Conservation (phyloP, 92 coral and sea anemone genomes). For the Virgularia gustaviana region DNA sequence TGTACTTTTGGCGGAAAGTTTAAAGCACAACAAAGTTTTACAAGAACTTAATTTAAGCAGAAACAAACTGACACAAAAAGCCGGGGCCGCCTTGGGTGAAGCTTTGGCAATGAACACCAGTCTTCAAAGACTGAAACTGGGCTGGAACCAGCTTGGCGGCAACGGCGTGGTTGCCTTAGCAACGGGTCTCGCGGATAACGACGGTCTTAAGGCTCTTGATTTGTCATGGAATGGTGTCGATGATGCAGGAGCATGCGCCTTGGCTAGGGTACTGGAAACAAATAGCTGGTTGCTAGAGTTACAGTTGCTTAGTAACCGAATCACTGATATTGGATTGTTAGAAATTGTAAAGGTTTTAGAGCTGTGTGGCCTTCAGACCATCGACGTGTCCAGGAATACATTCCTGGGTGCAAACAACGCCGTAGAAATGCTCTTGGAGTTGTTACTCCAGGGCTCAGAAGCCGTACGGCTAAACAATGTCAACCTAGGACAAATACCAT, state of each 20-base stretch:
- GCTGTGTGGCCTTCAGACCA: not conserved
- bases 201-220: slow-evolving; percentile 60
- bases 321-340: slow-evolving; percentile 67
- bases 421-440: not conserved
- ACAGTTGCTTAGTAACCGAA: slow-evolving; percentile 72
- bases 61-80: slow-evolving; percentile 67
- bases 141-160: slow-evolving; percentile 93
- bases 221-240: slow-evolving; percentile 92
- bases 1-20: slow-evolving; percentile 57
- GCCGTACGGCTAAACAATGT: not conserved
- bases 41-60: slow-evolving; percentile 60
- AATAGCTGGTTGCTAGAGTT: slow-evolving; percentile 70
- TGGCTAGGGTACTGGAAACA: slow-evolving; percentile 71
- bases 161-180: slow-evolving; percentile 78
- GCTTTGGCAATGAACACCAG: slow-evolving; percentile 71
- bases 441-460: not conserved
- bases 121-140: slow-evolving; percentile 66
- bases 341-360: slow-evolving; percentile 58
- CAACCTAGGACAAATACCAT: slow-evolving; percentile 26
- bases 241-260: slow-evolving; percentile 83
- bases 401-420: not conserved
- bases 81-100: slow-evolving; percentile 46
- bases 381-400: slow-evolving; percentile 1
- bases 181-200: slow-evolving; percentile 78
- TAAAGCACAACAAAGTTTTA: slow-evolving; percentile 64